Evolutionary conservation across 2,113 vertebrate species (phyloP), one percentile per base, ranked within the genome.

Genomic region (Cavia aperea): DNA sequence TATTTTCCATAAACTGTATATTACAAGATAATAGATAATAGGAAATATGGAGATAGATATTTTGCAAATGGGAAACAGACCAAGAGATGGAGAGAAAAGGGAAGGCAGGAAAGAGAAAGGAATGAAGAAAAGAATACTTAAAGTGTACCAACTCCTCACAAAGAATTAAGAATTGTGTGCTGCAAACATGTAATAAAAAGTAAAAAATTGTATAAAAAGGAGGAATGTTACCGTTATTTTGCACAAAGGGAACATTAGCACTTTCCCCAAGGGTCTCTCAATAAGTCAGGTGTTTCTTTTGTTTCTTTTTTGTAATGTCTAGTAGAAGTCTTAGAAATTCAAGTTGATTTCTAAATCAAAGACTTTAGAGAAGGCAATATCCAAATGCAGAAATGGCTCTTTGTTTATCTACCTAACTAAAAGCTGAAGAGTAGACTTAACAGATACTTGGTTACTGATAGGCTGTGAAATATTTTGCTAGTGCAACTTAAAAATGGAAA

Each of bases 401-500:
- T 66, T 65, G 82, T 49, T 54, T 81, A 16, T 51, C 58, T 56
- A 46, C 39, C 82, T 70, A 21, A 63, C 77, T 66, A 60, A 92
- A 89, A 73, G 29, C 92, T 79, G 33, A 89, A 81, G 23, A 82
- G 58, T 1, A 73, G 43, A 73, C 33, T 46, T 81, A 43, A 72
- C 7, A 83, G 78, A 85, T 72, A 46, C 73, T 84, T 43, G 29
- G 86, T 93, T 93, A 86, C 24, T 26, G 39, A 88, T 39, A 62
- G 11, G 33, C 60, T 86, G 72, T 89, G 81, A 81, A 89, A 51
- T 85, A 46, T 85, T 88, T 83, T 86, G 70, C 81, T 89, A 87
- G 88, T 86, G 21, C 78, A 29, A 54, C 18, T 93, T 87, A 82
- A 81, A 92, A 79, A 78, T 89, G 66, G 87, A 94, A 90, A 66